Evolutionary conservation across 2,113 vertebrate species (phyloP), one percentile per base, ranked within the genome.

Genomic region (Clupea harengus): DNA sequence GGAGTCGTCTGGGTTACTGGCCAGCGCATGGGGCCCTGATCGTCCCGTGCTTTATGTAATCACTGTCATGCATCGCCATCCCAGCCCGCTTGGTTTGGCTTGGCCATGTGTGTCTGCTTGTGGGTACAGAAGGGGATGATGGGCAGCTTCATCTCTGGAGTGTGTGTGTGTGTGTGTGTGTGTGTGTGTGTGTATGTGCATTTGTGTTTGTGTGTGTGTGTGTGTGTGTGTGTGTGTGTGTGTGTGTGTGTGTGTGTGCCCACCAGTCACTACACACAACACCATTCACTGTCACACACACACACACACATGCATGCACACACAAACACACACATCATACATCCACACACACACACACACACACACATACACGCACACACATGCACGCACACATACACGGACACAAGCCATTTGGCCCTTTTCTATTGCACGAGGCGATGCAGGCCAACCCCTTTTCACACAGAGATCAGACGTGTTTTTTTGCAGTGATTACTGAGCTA

Each of bases 401-500:
- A n/a, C n/a, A n/a, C n/a, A n/a, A n/a, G n/a, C n/a, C n/a, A n/a
- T n/a, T n/a, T n/a, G n/a, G n/a, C n/a, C n/a, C n/a, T n/a, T n/a
- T n/a, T n/a, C n/a, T n/a, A n/a, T n/a, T n/a, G 82, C 78, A 81
- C 81, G 54, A 45, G 49, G 64, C 1, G 39, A 47, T 81, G 80
- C 85, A 86, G 84, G 89, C 88, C 83, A 88, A 89, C 82, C 28
- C 84, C 89, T 85, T 89, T 93, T 90, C 89, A 87, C 89, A 90
- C 72, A 91, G 87, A 83, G 89, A 92, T 72, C 88, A 88, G 87
- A 32, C 39, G 52, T 83, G 85, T 82, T 72, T 4, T 57, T 25
- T 25, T 54, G 86, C 91, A 90, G 91, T 90, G 92, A 93, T 95
- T 94, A 94, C 91, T 32, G 88, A 93, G 89, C 91, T 93, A 94